Evolutionary conservation across 2,113 vertebrate species (phyloP).

Genomic region (Stictonetta naevosa): DNA sequence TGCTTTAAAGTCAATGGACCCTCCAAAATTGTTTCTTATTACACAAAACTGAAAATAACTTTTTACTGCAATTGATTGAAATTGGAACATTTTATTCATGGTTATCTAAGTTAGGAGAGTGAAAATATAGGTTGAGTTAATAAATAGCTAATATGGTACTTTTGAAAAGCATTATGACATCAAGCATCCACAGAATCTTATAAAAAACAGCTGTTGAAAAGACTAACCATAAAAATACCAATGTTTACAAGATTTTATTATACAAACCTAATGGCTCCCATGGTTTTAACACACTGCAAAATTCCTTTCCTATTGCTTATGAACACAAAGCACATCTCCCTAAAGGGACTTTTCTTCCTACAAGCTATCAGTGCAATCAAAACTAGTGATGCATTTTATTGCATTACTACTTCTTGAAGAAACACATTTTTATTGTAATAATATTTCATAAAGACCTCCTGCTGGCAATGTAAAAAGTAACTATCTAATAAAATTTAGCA

Average conservation of each 20-base stretch:
- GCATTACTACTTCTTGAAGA: conserved; percentile 25
- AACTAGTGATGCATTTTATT: conserved; percentile 67
- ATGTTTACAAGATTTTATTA: conserved; percentile 59
- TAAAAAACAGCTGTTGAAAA: conserved; percentile 37
- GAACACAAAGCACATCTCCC: conserved; percentile 21
- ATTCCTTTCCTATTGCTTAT: conserved; percentile 6
- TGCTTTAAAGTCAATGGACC: not conserved
- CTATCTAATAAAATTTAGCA: conserved; percentile 48
- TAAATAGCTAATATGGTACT: not conserved
- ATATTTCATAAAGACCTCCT: conserved; percentile 51
- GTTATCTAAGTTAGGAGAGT: not conserved
- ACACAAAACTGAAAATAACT: conserved; percentile 9
- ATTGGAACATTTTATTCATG: not conserved
- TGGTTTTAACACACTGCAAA: conserved; percentile 24
- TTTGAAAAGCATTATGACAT: not conserved
- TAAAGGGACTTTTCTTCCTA: conserved; percentile 5
- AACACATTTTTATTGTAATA: conserved; percentile 31
- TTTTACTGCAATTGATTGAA: not conserved
- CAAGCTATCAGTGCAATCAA: conserved; percentile 40
- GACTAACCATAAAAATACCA: conserved; percentile 36
- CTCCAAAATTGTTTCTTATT: not conserved
- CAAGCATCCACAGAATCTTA: not conserved
- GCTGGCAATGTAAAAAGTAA: conserved; percentile 33
- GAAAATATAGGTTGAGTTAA: not conserved
- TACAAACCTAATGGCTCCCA: conserved; percentile 14